Evolutionary conservation across 2,888 invertebrate species (phyloP).

Genomic region (Parnassius mnemosyne): DNA sequence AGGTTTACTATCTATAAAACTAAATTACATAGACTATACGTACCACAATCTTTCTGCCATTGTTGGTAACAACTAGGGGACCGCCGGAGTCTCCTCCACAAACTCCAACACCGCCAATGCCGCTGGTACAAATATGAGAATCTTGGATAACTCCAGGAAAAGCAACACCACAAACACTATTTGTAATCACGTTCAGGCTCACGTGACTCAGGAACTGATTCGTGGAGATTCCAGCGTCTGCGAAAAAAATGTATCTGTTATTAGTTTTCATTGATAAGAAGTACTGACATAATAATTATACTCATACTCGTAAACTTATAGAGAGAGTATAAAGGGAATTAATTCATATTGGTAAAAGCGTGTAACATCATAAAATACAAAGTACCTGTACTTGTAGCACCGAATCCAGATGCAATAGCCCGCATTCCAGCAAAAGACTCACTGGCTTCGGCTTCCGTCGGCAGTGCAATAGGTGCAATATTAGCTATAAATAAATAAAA

Average conservation of each 20-base stretch:
- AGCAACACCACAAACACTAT: conserved; percentile 37
- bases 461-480: conserved; percentile 40
- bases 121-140: conserved; percentile 45
- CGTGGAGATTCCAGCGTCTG: conserved; percentile 35
- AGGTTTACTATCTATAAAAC: not conserved
- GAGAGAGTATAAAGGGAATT: no score
- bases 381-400: conserved; percentile 28
- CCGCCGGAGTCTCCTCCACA: conserved; percentile 64
- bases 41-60: conserved; percentile 43
- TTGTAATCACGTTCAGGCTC: conserved; percentile 45
- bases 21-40: conserved; percentile 19
- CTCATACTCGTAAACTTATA: no score
- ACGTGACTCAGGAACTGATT: conserved; percentile 39
- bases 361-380: not conserved
- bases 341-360: no score
- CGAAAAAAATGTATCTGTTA: not conserved
- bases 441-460: conserved; percentile 38
- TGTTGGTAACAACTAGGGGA: conserved; percentile 42
- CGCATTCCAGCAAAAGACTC: conserved; percentile 40
- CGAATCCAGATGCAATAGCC: conserved; percentile 56
- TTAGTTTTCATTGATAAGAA: no score
- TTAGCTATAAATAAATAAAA: conserved; percentile 12
- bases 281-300: no score
- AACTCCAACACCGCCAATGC: conserved; percentile 33
- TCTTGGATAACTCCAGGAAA: conserved; percentile 42